A percentile compares a stretch with the other conserved stretches of the same genome.
phyloP scores from a whole-genome alignment of 2,113 vertebrate species.

The Phoxinus phoxinus region DNA sequence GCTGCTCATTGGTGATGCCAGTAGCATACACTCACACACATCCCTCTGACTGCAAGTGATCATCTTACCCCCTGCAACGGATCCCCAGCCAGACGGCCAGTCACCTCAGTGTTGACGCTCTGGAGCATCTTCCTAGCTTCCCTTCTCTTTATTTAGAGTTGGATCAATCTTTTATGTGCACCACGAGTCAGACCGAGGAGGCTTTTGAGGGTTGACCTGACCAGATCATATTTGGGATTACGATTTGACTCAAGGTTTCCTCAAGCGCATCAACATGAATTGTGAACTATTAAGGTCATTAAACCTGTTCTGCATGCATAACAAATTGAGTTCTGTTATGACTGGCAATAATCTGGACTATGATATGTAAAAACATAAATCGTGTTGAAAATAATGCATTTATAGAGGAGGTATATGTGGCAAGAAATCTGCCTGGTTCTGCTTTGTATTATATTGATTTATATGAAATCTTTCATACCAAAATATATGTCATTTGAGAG shows the following conservation, averaged over 20 bases:
- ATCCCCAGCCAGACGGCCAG: constrained; percentile 36
- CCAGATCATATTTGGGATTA: neutral
- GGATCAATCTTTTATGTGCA: constrained; percentile 52
- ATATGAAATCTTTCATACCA: too few relatives aligned
- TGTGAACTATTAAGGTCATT: neutral
- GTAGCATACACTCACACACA: constrained; percentile 17
- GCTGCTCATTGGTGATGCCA: constrained; percentile 46
- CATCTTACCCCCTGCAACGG: constrained; percentile 55
- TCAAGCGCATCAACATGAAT: neutral
- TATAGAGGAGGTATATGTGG: neutral
- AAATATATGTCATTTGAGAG: too few relatives aligned
- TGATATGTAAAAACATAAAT: neutral
- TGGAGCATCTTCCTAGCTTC: constrained; percentile 33
- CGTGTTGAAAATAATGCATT: neutral
- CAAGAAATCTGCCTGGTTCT: too few relatives aligned
- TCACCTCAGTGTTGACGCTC: constrained; percentile 43
- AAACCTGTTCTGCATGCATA: neutral
- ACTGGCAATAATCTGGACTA: neutral
- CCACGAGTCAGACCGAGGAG: constrained; percentile 3
- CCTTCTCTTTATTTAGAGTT: constrained; percentile 41
- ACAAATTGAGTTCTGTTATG: neutral
- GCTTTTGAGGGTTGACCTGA: too few relatives aligned
- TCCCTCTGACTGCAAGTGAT: constrained; percentile 45
- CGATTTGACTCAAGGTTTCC: neutral
- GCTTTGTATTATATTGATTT: too few relatives aligned